A percentile compares a stretch with the other conserved stretches of the same genome.
These are phyloP conservation scores for Bombus soroeensis DNA, from an alignment of 1,140 invertebrate genomes.

Conservation along the genomic window DNA sequence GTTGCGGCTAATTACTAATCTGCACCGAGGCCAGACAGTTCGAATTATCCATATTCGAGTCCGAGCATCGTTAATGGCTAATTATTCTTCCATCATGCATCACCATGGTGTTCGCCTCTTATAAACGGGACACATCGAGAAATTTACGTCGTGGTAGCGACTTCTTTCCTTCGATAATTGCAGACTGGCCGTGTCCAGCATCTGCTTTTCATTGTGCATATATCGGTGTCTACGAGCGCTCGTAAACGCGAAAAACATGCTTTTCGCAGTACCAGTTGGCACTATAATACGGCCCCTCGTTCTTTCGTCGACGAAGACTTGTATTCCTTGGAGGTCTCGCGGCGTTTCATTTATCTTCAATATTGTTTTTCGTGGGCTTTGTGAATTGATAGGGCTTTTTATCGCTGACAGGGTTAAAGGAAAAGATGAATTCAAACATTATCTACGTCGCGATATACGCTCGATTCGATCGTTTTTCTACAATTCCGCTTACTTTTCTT, in stretches of 20 bases:
- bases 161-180: slow-evolving; percentile 53
- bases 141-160: slow-evolving; percentile 51
- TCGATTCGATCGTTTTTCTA: too few species aligned
- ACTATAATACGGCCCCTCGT: slow-evolving; percentile 1
- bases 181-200: slow-evolving; percentile 41
- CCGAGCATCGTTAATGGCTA: slow-evolving; percentile 48
- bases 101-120: neutral
- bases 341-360: neutral
- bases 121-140: slow-evolving; percentile 29
- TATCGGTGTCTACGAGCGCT: slow-evolving; percentile 3
- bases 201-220: slow-evolving; percentile 49
- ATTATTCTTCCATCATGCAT: slow-evolving; percentile 60
- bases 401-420: too few species aligned
- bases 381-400: neutral
- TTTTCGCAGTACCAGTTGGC: neutral
- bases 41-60: slow-evolving; percentile 33
- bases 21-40: slow-evolving; percentile 45
- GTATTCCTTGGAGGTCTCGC: neutral
- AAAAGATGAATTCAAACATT: neutral
- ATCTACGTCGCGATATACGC: too few species aligned
- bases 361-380: neutral
- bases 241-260: slow-evolving; percentile 48
- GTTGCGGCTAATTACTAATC: slow-evolving; percentile 54
- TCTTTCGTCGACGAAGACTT: neutral
- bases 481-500: too few species aligned